Conservation (phyloP, 2,888 invertebrate genomes). For the Pyrrhosoma nymphula region DNA sequence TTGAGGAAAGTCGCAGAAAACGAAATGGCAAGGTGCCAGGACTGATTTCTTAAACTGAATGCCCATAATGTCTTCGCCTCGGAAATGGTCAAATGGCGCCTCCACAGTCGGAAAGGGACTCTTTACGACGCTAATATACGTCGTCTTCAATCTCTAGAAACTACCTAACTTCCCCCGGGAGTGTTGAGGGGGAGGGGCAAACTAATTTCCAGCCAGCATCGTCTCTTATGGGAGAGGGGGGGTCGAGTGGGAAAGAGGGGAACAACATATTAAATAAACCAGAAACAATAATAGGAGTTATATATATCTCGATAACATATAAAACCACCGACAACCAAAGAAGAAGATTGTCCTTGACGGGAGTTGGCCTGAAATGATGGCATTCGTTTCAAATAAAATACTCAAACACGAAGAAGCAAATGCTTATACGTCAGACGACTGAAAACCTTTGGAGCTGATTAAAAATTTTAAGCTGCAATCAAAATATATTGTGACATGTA, state of each 20-base stretch:
- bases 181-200: neutral
- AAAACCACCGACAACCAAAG: neutral
- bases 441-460: too few species aligned
- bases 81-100: slow-evolving; percentile 36
- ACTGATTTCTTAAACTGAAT: slow-evolving; percentile 36
- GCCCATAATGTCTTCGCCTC: slow-evolving; percentile 24
- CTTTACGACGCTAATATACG: slow-evolving; percentile 29
- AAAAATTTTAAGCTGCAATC: too few species aligned
- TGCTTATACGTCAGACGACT: too few species aligned
- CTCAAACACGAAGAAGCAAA: neutral
- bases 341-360: neutral
- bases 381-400: neutral
- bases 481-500: too few species aligned
- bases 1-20: neutral
- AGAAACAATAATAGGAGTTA: neutral
- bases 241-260: neutral
- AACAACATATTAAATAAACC: neutral
- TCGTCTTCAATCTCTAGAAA: slow-evolving; percentile 1
- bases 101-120: slow-evolving; percentile 20
- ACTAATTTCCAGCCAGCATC: neutral
- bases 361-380: neutral
- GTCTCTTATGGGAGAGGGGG: neutral
- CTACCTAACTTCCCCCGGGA: neutral
- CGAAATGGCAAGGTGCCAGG: slow-evolving; percentile 31
- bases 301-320: neutral